Percentiles rank a stretch among this genome's conserved stretches.
Conservation (phyloP, 2,797 vertebrate genomes). For the Neosilurus mollespiculum region DNA sequence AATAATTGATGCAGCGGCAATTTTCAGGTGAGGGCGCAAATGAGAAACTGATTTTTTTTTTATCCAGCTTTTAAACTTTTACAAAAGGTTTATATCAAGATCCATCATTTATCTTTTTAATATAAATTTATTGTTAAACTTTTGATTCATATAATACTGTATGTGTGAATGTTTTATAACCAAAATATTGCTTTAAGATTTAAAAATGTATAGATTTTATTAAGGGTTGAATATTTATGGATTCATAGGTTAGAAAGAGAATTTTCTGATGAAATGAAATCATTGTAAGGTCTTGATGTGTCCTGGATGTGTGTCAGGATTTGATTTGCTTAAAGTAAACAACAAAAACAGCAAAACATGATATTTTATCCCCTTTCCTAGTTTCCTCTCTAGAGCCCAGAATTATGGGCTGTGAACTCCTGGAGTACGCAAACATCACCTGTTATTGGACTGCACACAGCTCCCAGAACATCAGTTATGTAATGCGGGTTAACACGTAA, state of each 20-base stretch:
- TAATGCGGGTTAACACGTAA: slow-evolving; percentile 58
- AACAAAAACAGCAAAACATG: background rate
- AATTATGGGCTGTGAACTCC: slow-evolving; percentile 60
- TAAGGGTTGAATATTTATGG: background rate
- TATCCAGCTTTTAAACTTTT: too few species aligned
- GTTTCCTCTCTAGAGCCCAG: slow-evolving; percentile 18
- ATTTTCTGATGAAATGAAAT: background rate
- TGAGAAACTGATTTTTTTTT: too few species aligned
- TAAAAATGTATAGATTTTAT: background rate
- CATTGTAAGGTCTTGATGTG: background rate
- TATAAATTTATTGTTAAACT: too few species aligned
- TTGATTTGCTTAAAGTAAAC: background rate
- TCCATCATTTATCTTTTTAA: too few species aligned
- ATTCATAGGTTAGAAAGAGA: too few species aligned
- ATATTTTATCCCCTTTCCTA: slow-evolving; percentile 15
- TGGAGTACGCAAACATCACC: slow-evolving; percentile 59
- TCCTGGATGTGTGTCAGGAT: background rate
- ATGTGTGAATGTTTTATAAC: background rate
- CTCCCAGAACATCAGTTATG: slow-evolving; percentile 49
- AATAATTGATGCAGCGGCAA: too few species aligned
- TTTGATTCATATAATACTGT: background rate
- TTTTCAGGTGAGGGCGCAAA: too few species aligned
- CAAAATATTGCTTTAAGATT: background rate
- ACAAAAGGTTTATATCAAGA: too few species aligned
- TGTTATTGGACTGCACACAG: slow-evolving; percentile 64